Evolutionary conservation across 2,888 invertebrate genomes (phyloP).

Genomic region (Sarcophaga variegata): DNA sequence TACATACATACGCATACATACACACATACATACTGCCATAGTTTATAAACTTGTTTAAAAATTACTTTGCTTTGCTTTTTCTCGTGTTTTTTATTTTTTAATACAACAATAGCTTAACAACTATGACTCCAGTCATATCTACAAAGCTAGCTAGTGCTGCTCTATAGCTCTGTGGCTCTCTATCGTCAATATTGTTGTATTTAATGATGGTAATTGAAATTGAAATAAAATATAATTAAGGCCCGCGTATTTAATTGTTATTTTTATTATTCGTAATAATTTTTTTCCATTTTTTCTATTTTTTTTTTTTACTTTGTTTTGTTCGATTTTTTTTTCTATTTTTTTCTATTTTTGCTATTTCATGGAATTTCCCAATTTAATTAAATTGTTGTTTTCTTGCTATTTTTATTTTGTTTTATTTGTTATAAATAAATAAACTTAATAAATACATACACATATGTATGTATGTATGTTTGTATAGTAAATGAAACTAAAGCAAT

Average conservation of each 20-base stretch:
- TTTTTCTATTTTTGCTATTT: background rate
- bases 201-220: conserved; percentile 45
- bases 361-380: conserved; percentile 42
- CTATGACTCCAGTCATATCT: conserved; percentile 3
- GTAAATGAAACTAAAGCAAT: no score
- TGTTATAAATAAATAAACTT: background rate
- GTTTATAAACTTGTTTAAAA: background rate
- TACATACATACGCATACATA: background rate
- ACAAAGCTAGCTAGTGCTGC: no score
- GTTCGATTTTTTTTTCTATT: background rate
- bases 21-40: background rate
- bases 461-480: background rate
- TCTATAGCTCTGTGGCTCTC: no score
- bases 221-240: conserved; percentile 54
- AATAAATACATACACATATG: background rate
- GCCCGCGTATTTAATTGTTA: conserved; percentile 35
- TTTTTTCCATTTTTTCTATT: background rate
- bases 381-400: background rate
- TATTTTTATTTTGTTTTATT: background rate
- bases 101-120: conserved; percentile 2
- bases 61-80: background rate
- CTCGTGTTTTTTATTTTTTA: background rate
- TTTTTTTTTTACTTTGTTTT: conserved; percentile 26
- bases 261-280: conserved; percentile 31
- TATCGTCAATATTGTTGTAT: conserved; percentile 4